These are phyloP conservation scores for Rhynchophorus ferrugineus DNA, from an alignment of 1,140 invertebrate genomes.

Conservation along the genomic window DNA sequence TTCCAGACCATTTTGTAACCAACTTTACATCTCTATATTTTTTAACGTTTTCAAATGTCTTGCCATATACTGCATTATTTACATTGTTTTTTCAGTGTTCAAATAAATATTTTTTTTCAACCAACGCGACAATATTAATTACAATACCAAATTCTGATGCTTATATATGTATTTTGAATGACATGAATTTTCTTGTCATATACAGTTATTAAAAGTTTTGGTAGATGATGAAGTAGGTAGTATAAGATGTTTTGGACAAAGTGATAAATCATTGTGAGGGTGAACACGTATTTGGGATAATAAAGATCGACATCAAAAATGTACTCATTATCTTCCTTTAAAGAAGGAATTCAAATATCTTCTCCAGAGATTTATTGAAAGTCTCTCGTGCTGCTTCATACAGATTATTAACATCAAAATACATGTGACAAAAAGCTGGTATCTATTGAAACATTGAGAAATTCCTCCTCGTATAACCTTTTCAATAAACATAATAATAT, in stretches of 20 bases:
- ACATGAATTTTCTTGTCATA: neutral
- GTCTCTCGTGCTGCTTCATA: conserved; percentile 42
- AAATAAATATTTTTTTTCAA: conserved; percentile 39
- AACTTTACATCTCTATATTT: conserved; percentile 37
- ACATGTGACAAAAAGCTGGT: conserved; percentile 27
- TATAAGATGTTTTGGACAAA: conserved; percentile 34
- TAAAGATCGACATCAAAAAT: conserved; percentile 45
- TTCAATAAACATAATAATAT: conserved; percentile 39
- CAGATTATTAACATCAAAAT: conserved; percentile 48
- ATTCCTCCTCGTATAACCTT: conserved; percentile 23
- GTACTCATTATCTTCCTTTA: conserved; percentile 41
- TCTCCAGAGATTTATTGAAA: conserved; percentile 41
- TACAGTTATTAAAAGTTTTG: conserved; percentile 32
- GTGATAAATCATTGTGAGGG: conserved; percentile 39
- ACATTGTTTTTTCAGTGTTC: conserved; percentile 37
- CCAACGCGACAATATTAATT: conserved; percentile 32
- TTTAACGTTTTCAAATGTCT: conserved; percentile 42
- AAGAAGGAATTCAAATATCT: conserved; percentile 27
- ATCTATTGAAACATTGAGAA: too few species aligned
- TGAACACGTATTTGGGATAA: conserved; percentile 34
- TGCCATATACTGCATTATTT: conserved; percentile 43
- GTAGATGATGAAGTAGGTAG: conserved; percentile 28
- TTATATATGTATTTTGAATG: conserved; percentile 22
- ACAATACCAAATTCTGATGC: neutral
- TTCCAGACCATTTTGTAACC: conserved; percentile 25